Evolutionary conservation across 2,888 invertebrate genomes (phyloP).

Genomic region (Drosophila mayaguana): DNA sequence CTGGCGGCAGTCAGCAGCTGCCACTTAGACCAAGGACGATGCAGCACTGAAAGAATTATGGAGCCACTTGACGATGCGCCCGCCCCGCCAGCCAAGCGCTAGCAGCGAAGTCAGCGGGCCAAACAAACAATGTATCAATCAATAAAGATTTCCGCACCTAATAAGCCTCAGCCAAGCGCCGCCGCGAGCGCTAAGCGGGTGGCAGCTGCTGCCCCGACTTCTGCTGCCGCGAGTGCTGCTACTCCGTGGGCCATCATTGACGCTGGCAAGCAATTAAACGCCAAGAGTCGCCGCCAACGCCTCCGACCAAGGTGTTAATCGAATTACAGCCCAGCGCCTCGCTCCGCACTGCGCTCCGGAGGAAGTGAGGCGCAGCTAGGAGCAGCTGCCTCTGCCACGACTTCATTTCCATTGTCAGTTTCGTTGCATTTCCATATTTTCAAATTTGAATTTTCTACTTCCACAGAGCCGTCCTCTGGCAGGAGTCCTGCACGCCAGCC

Average conservation of each 20-base stretch:
- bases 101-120: slow-evolving; percentile 60
- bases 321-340: slow-evolving; percentile 60
- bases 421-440: slow-evolving; percentile 73
- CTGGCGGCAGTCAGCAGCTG: slow-evolving; percentile 29
- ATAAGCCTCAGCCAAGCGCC: slow-evolving; percentile 71
- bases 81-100: neutral
- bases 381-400: slow-evolving; percentile 46
- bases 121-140: slow-evolving; percentile 80
- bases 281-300: slow-evolving; percentile 61
- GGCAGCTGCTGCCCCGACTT: slow-evolving; percentile 9
- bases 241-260: slow-evolving; percentile 57
- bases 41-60: slow-evolving; percentile 70
- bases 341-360: neutral
- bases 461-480: slow-evolving; percentile 36
- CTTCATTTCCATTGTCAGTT: slow-evolving; percentile 41
- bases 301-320: slow-evolving; percentile 68
- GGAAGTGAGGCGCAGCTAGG: slow-evolving; percentile 8
- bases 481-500: slow-evolving; percentile 23
- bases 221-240: neutral
- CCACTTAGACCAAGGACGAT: slow-evolving; percentile 51
- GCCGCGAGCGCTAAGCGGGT: slow-evolving; percentile 5
- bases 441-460: slow-evolving; percentile 77
- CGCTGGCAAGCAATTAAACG: slow-evolving; percentile 75
- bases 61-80: slow-evolving; percentile 41
- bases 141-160: slow-evolving; percentile 83